These are phyloP conservation scores for Hydrophis major DNA, from an alignment of 2,797 vertebrate genomes.

Conservation along the genomic window DNA sequence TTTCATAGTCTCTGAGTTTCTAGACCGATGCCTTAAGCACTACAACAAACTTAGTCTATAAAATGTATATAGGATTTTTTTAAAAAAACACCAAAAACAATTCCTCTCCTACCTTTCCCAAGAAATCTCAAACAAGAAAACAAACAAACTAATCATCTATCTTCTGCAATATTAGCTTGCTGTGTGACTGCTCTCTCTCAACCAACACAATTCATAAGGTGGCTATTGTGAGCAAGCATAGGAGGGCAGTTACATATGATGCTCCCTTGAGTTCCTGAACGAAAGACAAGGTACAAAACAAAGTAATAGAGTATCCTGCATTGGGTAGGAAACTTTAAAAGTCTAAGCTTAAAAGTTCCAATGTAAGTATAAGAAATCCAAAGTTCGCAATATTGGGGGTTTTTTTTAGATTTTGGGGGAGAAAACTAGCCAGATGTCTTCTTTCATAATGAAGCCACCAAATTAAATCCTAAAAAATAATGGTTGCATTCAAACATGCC, in stretches of 20 bases:
- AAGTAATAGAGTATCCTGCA: background rate
- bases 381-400: too few species aligned
- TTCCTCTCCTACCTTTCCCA: background rate
- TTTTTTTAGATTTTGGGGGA: background rate
- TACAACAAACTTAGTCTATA: background rate
- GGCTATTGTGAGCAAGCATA: background rate
- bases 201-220: background rate
- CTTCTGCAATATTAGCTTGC: background rate
- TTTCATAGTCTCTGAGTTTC: background rate
- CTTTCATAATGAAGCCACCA: background rate
- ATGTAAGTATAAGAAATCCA: background rate
- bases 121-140: background rate
- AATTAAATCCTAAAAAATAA: background rate
- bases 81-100: background rate
- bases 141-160: background rate
- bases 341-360: background rate
- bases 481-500: background rate
- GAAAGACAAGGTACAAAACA: background rate
- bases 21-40: background rate
- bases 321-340: background rate
- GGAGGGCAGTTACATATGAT: background rate
- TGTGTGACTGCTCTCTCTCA: background rate
- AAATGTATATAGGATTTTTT: background rate
- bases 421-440: background rate
- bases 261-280: background rate